Conservation (phyloP, 2,113 vertebrate genomes). For the Natator depressus region DNA sequence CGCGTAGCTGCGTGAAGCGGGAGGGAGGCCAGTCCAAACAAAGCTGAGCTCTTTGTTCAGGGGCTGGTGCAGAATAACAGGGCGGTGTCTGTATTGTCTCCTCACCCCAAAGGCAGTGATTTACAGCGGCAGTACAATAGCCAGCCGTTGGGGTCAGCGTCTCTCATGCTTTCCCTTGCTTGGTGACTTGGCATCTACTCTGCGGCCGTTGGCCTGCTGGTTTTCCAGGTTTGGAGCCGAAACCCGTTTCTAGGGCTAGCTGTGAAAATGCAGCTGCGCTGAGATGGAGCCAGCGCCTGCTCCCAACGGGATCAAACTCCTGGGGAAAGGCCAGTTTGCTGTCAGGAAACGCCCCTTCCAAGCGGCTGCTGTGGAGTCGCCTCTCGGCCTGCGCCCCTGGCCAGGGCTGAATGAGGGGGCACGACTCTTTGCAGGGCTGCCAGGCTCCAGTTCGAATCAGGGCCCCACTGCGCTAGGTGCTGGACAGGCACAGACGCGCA, state of each 20-base stretch:
- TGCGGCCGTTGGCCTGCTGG: neutral
- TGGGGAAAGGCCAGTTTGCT: neutral
- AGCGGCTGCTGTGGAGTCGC: neutral
- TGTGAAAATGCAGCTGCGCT: neutral
- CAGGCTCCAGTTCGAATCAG: too few relatives aligned
- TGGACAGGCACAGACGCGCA: neutral
- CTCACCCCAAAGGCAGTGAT: neutral
- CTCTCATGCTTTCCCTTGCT: neutral
- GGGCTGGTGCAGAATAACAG: neutral
- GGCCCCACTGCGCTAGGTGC: too few relatives aligned
- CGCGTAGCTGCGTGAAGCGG: fast-evolving
- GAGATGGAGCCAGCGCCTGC: neutral
- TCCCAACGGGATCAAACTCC: neutral
- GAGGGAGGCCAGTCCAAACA: neutral
- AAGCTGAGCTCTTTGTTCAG: neutral
- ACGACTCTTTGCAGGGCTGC: too few relatives aligned
- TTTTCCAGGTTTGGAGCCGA: neutral
- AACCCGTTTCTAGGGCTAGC: neutral
- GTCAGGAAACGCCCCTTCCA: neutral
- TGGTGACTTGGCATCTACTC: neutral
- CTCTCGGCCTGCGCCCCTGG: too few relatives aligned
- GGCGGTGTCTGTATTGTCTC: neutral
- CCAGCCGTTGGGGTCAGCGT: neutral
- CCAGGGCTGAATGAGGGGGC: neutral
- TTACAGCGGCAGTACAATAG: neutral